Percentiles rank a stretch among this genome's conserved stretches.
phyloP scores from a whole-genome alignment of 2,113 vertebrate species.

The Nanorana parkeri region DNA sequence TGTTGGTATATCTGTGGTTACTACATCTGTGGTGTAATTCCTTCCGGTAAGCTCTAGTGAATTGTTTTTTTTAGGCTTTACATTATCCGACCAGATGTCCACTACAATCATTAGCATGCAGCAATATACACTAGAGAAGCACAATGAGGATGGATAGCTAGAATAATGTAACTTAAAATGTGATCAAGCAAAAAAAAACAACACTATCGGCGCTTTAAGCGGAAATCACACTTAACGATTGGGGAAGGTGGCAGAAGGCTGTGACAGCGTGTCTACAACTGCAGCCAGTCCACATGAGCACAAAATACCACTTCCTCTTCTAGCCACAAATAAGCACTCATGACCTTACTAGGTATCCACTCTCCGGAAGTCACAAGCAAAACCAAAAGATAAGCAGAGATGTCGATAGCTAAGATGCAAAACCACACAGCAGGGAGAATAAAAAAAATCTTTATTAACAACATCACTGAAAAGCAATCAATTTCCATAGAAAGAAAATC shows the following conservation, averaged over 20 bases:
- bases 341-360: slow-evolving; percentile 28
- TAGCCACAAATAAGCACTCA: slow-evolving; percentile 31
- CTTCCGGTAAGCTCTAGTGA: no score
- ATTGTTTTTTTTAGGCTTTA: neutral
- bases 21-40: no score
- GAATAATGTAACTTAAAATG: neutral
- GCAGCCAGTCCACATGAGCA: slow-evolving; percentile 43
- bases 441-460: slow-evolving; percentile 13
- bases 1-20: no score
- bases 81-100: neutral
- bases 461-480: slow-evolving; percentile 8
- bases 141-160: no score
- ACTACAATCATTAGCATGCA: neutral
- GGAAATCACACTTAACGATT: neutral
- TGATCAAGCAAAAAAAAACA: neutral
- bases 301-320: slow-evolving; percentile 20
- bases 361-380: slow-evolving; percentile 44
- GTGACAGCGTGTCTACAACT: slow-evolving; percentile 34
- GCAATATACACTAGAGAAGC: neutral
- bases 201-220: neutral
- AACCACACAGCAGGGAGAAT: slow-evolving; percentile 41
- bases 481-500: slow-evolving; percentile 28
- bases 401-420: slow-evolving; percentile 22
- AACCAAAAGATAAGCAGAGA: slow-evolving; percentile 35
- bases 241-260: neutral